Base-by-base conservation (phyloP, 2,888 invertebrate species). In the Germaria angustata region DNA sequence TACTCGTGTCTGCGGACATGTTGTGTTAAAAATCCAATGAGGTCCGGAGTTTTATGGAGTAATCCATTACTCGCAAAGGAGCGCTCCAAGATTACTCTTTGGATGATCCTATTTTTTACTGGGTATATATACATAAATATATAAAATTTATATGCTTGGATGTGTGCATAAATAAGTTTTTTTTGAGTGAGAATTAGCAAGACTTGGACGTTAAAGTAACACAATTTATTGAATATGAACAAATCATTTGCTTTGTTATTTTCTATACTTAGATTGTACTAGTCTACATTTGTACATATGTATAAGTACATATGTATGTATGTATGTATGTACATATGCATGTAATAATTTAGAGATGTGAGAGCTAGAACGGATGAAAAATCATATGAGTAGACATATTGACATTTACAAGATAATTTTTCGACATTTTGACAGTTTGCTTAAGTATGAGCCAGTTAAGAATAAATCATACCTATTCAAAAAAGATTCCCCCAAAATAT, bases 201-300 rank as follows among this genome's bases (percentile, higher is more conserved):
- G 55, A 63, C 22, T 75, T 55, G 13, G 8, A 55, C 9, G 61
- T 46, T 17, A 13, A 44, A 77, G 36, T 20, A 41, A 51, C 65
- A 59, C 36, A 51, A 81, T 39, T 63, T 51, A 44, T 53, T 46
- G 55, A 65, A 55, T 55, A 36, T 28, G 55, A 75, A 75, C 55
- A 77, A 77, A 81, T 55, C 53, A 77, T 15, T 57, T 9, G 69
- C 73, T 75, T 82, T 82, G 65, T 79, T 57, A 34, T 57, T 44
- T 46, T 78, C 6, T 17, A 11, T 57, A n/a, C n/a, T n/a, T n/a
- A 13, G 20, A 20, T 61, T 63, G 11, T 61, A 28, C 17, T 46
- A 20, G 28, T 3, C 28, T 15, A 15, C 11, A 41, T 41, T 4
- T 36, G n/a, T n/a, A n/a, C n/a, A n/a, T n/a, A n/a, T n/a, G n/a